phyloP scores from a whole-genome alignment of 2,888 invertebrate genomes.

The Adelphocoris suturalis region DNA sequence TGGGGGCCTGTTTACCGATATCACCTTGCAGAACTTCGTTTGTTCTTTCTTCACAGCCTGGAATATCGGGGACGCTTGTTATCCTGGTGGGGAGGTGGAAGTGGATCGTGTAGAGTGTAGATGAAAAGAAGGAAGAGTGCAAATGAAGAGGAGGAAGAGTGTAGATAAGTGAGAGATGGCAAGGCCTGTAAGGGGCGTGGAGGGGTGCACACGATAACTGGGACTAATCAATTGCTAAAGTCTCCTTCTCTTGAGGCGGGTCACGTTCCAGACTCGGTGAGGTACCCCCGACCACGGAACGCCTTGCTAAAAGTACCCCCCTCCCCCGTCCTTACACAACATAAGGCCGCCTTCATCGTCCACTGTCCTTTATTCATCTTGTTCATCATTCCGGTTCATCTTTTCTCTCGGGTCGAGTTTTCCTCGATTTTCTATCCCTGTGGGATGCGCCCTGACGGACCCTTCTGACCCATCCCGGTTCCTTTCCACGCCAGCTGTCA shows the following conservation, averaged over 20 bases:
- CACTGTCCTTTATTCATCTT: background rate
- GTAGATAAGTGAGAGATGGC: slow-evolving; percentile 4
- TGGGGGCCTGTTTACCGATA: too few relatives aligned
- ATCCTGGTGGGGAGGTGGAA: background rate
- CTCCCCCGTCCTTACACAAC: background rate
- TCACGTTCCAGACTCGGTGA: slow-evolving; percentile 41
- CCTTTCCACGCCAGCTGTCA: background rate
- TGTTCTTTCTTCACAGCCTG: too few relatives aligned
- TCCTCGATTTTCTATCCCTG: background rate
- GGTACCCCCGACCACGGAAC: background rate
- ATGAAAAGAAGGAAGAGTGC: background rate
- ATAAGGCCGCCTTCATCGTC: background rate
- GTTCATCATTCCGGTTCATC: background rate
- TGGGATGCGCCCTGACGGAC: too few relatives aligned
- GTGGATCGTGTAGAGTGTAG: background rate
- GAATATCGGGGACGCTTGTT: too few relatives aligned
- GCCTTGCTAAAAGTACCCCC: too few relatives aligned
- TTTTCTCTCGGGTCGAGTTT: background rate
- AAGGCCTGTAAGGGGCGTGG: background rate
- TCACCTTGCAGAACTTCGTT: too few relatives aligned
- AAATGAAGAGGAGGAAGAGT: background rate
- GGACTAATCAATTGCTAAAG: slow-evolving; percentile 62
- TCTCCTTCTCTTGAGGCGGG: slow-evolving; percentile 36
- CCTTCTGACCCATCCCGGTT: background rate
- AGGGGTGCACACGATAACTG: slow-evolving; percentile 39